Base-by-base conservation (phyloP, 2,113 vertebrate genomes). In the Coptodon rendalli region DNA sequence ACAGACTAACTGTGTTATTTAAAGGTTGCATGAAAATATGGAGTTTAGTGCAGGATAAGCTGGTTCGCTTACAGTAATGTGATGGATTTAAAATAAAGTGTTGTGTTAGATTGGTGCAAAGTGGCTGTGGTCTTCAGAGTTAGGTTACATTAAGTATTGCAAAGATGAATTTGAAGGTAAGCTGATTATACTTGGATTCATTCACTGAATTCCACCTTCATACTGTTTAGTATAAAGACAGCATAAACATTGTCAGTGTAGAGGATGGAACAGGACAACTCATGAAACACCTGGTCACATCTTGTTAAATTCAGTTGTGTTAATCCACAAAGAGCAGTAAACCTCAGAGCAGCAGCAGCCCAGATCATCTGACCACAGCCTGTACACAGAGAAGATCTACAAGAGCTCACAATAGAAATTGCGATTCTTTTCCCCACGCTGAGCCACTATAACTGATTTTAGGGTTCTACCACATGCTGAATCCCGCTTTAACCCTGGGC, bases 1-100 rank as follows among this genome's bases (percentile, higher is more conserved):
- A 36, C 9, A 63, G 59, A 3, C 59, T 19, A 0, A 36, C 31
- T 0, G 59, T 63, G 31, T 63, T 66, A 66, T 66, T 38, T 38
- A 66, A 66, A 66, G 61, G 61, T 66, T 66, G 61, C 61, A 66
- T 7, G 9, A 66, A 66, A 66, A 38, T 0, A 38, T 66, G 31
- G 9, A 66, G 61, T 38, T 66, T 2, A 66, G 1, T 22, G 34
- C 19, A 66, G 6, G 61, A 22, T 22, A 38, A 66, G 34, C 61
- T 66, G 61, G 31, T 66, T 66, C 1, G 3, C 61, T n/a, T 66
- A 34, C 0, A 0, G 61, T 38, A 66, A 66, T 38, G 0, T 1
- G 61, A 66, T 38, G 34, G 17, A 66, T 3, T 66, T 66, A 3
- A 13, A 66, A 66, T 66, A 66, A 66, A 66, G 34, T 1, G 0